Percentiles rank a stretch among this genome's conserved stretches.
Conservation (phyloP, 2,888 invertebrate species). For the Phengaris arion region DNA sequence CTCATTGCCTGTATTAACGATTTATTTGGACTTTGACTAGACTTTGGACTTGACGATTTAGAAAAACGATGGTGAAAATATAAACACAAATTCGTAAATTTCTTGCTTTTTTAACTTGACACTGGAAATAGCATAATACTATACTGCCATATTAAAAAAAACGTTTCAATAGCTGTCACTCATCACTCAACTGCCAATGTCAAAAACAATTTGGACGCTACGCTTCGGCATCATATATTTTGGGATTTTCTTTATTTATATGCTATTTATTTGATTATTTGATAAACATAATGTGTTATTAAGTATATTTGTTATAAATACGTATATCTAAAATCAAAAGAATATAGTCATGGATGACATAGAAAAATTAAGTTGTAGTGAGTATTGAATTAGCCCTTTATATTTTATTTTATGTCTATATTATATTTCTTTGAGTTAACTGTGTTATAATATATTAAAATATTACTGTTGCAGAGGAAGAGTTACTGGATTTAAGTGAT, state of each 20-base stretch:
- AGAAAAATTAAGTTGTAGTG: constrained; percentile 71
- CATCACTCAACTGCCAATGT: not conserved
- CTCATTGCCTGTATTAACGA: too few relatives aligned
- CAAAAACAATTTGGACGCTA: not conserved
- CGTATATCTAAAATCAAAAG: constrained; percentile 27
- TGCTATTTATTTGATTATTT: not conserved
- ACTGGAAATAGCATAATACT: too few relatives aligned
- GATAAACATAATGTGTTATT: not conserved
- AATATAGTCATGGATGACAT: constrained; percentile 55
- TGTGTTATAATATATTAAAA: not conserved
- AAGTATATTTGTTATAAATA: not conserved
- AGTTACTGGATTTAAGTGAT: constrained; percentile 69
- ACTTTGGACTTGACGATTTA: too few relatives aligned
- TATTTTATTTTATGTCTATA: not conserved
- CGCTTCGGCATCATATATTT: not conserved
- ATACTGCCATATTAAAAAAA: too few relatives aligned
- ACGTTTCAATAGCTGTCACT: not conserved
- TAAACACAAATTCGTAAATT: too few relatives aligned
- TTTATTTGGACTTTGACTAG: too few relatives aligned
- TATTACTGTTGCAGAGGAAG: constrained; percentile 53
- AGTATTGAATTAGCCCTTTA: constrained; percentile 43
- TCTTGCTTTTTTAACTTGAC: too few relatives aligned
- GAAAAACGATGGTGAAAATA: too few relatives aligned
- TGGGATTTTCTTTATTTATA: not conserved
- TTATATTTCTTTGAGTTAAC: not conserved